Conservation (phyloP, 2,113 vertebrate species). For the Pogonocichla stellata region DNA sequence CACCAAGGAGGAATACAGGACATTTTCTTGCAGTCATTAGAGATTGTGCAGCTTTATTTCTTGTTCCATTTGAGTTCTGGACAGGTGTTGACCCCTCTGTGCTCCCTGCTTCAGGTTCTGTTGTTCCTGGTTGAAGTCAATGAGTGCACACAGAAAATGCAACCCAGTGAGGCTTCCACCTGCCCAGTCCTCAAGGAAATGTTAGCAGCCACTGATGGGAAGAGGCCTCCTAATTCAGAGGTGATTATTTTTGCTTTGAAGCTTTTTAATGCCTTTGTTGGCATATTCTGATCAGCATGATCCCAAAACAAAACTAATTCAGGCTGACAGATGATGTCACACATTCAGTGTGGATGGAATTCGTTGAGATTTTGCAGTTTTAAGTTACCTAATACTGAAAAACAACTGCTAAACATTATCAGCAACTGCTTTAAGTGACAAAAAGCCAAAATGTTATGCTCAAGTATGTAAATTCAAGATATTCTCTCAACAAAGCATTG, state of each 20-base stretch:
- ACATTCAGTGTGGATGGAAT: background rate
- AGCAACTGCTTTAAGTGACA: background rate
- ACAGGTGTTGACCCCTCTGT: background rate
- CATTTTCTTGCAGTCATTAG: background rate
- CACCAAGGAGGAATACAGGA: background rate
- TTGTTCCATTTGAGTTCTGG: background rate
- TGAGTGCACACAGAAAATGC: background rate
- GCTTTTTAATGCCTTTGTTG: background rate
- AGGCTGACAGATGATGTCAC: background rate
- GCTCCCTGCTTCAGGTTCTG: background rate
- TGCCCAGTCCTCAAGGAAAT: background rate
- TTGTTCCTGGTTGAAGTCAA: background rate
- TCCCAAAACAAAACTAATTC: background rate
- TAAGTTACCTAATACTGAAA: background rate
- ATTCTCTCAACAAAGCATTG: background rate
- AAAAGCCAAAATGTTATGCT: background rate
- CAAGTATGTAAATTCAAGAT: background rate
- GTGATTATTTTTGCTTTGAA: background rate
- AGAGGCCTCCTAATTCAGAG: background rate
- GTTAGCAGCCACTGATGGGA: background rate
- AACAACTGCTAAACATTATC: background rate
- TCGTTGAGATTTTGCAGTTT: background rate
- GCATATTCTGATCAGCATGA: background rate
- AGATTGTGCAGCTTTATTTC: background rate
- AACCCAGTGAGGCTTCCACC: background rate